Evolutionary conservation across 2,888 invertebrate species (phyloP).

Genomic region (Hyalella azteca): DNA sequence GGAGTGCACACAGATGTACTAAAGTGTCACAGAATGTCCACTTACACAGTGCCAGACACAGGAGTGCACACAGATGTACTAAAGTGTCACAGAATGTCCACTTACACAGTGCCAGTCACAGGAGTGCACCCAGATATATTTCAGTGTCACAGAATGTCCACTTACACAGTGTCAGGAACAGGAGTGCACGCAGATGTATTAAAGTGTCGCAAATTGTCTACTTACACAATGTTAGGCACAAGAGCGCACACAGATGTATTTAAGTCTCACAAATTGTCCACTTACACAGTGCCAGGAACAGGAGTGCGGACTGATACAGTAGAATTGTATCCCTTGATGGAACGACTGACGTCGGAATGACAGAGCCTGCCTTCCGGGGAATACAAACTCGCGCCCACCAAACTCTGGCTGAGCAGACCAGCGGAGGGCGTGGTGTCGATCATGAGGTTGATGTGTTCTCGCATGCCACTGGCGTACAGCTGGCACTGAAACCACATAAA

Average conservation of each 20-base stretch:
- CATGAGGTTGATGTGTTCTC: constrained; percentile 51
- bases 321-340: constrained; percentile 44
- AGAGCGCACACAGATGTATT: too few relatives aligned
- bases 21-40: constrained; percentile 36
- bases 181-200: too few relatives aligned
- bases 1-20: constrained; percentile 52
- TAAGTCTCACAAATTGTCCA: not conserved
- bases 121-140: too few relatives aligned
- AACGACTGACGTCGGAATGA: not conserved
- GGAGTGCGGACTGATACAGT: constrained; percentile 54
- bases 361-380: not conserved
- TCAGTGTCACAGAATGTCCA: too few relatives aligned
- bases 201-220: too few relatives aligned
- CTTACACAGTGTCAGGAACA: too few relatives aligned
- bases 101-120: too few relatives aligned
- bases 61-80: constrained; percentile 52
- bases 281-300: constrained; percentile 51
- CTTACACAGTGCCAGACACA: constrained; percentile 50
- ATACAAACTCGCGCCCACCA: constrained; percentile 11
- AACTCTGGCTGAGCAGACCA: constrained; percentile 9
- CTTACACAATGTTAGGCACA: too few relatives aligned
- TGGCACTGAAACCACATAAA: constrained; percentile 51
- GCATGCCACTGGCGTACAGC: constrained; percentile 49
- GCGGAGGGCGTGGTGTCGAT: constrained; percentile 50
- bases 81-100: too few relatives aligned